phyloP scores from a whole-genome alignment of 2,888 invertebrate genomes.

The Cryptosula pallasiana region DNA sequence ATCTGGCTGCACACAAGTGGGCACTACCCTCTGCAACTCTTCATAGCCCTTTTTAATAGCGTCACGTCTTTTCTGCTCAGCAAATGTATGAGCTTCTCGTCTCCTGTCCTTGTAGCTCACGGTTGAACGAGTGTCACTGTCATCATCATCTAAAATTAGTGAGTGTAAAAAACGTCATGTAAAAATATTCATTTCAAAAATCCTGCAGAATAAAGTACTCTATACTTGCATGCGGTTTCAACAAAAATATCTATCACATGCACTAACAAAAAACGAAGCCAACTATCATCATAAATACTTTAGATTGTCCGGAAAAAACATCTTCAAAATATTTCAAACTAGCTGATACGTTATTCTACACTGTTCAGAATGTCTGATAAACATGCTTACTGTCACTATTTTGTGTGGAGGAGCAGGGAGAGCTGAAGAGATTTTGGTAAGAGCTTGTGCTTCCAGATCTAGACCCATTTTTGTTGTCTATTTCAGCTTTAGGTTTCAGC shows the following conservation, averaged over 20 bases:
- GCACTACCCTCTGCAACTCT: constrained; percentile 83
- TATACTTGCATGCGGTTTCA: no score
- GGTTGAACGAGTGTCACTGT: constrained; percentile 63
- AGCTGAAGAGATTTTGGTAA: constrained; percentile 41
- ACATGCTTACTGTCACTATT: constrained; percentile 39
- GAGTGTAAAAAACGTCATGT: no score
- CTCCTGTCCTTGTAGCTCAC: constrained; percentile 87
- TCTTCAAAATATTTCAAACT: no score
- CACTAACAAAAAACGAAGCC: no score
- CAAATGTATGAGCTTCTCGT: constrained; percentile 90
- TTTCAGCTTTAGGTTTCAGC: background rate
- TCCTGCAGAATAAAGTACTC: no score
- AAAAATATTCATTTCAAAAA: no score
- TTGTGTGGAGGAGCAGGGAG: constrained; percentile 49
- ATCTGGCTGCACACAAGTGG: constrained; percentile 87
- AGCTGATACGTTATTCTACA: no score
- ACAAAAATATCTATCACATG: no score
- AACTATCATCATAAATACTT: no score
- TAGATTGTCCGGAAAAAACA: no score
- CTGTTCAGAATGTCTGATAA: no score
- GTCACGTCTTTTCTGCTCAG: constrained; percentile 92
- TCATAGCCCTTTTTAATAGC: constrained; percentile 96
- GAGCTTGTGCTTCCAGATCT: constrained; percentile 41
- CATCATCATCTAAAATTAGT: constrained; percentile 57
- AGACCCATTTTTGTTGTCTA: background rate